Base-by-base conservation (phyloP, 2,888 invertebrate species). In the Dinocampus coccinellae region DNA sequence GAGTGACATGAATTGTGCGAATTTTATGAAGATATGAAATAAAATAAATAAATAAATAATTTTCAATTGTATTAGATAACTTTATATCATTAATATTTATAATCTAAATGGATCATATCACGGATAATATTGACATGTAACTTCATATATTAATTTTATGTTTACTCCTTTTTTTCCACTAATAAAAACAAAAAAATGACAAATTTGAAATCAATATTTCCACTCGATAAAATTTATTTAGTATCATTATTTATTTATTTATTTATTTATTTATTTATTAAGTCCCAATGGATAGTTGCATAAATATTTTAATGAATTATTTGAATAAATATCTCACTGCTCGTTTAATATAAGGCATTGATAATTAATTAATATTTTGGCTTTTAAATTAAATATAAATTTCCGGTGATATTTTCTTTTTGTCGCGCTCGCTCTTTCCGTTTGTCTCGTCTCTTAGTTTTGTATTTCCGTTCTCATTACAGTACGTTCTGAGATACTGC, bases 301-400 rank as follows among this genome's bases (percentile, higher is more conserved):
- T n/a, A 47, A 3, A 16, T 7, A 24, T 55, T 10, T 13, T 22
- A 24, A 13, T 26, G 11, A 55, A 34, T 55, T 36, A 39, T 36
- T 39, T 62, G 0, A 58, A 58, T 33, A 33, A 58, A 58, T 58
- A 10, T 72, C 81, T 80, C 70, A 81, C 80, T 73, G 77, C 61
- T 74, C 78, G 74, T 73, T 75, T 76, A 61, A 81, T 65, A 61
- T 78, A 81, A 53, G 79, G 80, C 81, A 82, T 82, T 16, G 65
- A 26, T 24, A 11, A 52, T 34, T n/a, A n/a, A 11, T 47, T 57
- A 7, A 11, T 42, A 60, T 29, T 47, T 13, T 7, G 47, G 13
- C 52, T 52, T 39, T 33, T 57, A 58, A 34, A 58, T 57, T 69
- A 42, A 24, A 33, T 7, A n/a, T n/a, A 47, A n/a, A n/a, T 47